Evolutionary conservation across 2,113 vertebrate genomes (phyloP).

Genomic region (Cacatua alba): DNA sequence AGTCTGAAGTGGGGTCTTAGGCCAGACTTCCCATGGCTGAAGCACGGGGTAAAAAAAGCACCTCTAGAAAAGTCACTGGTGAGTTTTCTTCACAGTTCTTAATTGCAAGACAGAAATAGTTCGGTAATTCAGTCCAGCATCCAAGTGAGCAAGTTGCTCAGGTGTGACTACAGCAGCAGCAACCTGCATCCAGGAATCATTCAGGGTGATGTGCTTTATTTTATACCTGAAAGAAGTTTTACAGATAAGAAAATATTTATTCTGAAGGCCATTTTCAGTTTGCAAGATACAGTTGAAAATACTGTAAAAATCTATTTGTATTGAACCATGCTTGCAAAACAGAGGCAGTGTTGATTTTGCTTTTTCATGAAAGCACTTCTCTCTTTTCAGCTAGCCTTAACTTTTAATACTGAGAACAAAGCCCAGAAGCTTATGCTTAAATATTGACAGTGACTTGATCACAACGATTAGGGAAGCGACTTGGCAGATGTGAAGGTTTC

Average conservation of each 20-base stretch:
- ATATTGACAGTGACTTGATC: background rate
- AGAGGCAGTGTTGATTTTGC: background rate
- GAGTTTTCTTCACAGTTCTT: background rate
- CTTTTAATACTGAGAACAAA: background rate
- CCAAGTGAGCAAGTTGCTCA: background rate
- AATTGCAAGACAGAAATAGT: background rate
- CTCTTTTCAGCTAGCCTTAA: background rate
- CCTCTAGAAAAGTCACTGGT: background rate
- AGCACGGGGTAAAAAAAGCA: background rate
- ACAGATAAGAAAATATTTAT: background rate
- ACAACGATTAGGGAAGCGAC: background rate
- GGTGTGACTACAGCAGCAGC: background rate
- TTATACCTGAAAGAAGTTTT: background rate
- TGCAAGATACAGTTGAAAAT: background rate
- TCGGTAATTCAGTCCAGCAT: background rate
- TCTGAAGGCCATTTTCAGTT: background rate
- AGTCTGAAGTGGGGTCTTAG: background rate
- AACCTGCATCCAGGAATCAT: background rate
- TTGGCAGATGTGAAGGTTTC: background rate
- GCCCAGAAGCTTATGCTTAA: background rate
- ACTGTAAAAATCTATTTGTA: background rate
- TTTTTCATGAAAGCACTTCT: background rate
- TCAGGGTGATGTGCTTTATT: background rate
- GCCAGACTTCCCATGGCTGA: background rate
- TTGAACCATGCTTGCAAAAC: background rate